Percentiles rank a stretch among this genome's conserved stretches.
Conservation (phyloP, 2,888 invertebrate species). For the Ectropis crepuscularia region DNA sequence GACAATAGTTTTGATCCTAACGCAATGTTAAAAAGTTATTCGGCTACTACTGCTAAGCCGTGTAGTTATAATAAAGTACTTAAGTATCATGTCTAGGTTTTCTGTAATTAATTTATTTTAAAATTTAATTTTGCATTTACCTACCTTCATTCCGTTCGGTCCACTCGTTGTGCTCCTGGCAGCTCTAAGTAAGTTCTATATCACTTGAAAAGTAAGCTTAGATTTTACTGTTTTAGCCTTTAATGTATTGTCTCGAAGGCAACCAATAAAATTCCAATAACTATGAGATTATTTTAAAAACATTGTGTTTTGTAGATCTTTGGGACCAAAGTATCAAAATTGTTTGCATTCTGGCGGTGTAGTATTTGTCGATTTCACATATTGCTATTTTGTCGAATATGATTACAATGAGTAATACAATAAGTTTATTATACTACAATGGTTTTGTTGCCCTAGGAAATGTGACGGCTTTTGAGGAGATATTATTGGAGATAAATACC, state of each 20-base stretch:
- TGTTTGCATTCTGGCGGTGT: conserved; percentile 19
- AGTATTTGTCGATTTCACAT: conserved; percentile 7
- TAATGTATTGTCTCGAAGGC: conserved; percentile 4
- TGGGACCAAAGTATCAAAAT: conserved; percentile 62
- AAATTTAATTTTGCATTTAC: conserved; percentile 42
- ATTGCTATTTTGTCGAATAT: conserved; percentile 11
- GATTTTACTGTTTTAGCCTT: conserved; percentile 14
- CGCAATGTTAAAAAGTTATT: too few relatives aligned
- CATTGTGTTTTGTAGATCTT: conserved; percentile 34
- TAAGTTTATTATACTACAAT: too few relatives aligned
- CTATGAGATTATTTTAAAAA: neutral
- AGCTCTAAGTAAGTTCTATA: conserved; percentile 45
- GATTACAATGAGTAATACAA: too few relatives aligned
- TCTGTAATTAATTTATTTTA: conserved; percentile 12
- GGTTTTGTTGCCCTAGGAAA: too few relatives aligned
- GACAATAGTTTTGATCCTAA: too few relatives aligned
- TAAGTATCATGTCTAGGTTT: neutral
- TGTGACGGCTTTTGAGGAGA: too few relatives aligned
- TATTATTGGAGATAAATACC: too few relatives aligned
- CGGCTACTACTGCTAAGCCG: too few relatives aligned
- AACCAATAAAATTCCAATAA: conserved; percentile 11
- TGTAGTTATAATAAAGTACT: neutral
- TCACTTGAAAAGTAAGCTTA: conserved; percentile 20
- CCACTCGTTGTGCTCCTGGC: conserved; percentile 53
- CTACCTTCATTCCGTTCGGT: conserved; percentile 51